A percentile compares a stretch with the other conserved stretches of the same genome.
phyloP scores from a whole-genome alignment of 1,140 invertebrate species.

The Platorchestia sp. region DNA sequence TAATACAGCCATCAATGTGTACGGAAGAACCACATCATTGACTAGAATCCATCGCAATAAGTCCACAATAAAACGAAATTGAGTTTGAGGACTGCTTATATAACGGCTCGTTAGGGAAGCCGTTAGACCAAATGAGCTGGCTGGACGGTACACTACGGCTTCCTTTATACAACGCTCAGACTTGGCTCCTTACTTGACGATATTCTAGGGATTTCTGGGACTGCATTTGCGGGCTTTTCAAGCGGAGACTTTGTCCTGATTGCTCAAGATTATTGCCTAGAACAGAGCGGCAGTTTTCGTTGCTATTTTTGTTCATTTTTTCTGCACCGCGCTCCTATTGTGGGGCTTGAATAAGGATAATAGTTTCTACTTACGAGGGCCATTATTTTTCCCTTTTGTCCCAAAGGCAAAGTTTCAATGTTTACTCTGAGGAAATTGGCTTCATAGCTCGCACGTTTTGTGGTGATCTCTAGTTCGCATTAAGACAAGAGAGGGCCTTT shows the following conservation, averaged over 20 bases:
- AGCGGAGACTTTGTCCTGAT: slow-evolving; percentile 5
- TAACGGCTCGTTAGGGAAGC: slow-evolving; percentile 50
- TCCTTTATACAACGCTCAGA: slow-evolving; percentile 15
- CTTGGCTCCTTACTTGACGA: neutral
- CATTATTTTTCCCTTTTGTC: neutral
- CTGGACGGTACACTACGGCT: slow-evolving; percentile 17
- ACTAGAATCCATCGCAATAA: slow-evolving; percentile 32
- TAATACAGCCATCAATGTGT: neutral
- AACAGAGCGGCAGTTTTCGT: neutral
- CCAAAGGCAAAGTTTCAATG: neutral
- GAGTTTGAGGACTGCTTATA: slow-evolving; percentile 48
- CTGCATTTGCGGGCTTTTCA: slow-evolving; percentile 19
- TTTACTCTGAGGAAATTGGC: too few relatives aligned
- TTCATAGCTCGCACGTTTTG: too few relatives aligned
- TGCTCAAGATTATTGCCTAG: slow-evolving; percentile 24
- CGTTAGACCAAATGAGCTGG: slow-evolving; percentile 48
- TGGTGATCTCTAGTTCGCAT: too few relatives aligned
- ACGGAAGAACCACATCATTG: slow-evolving; percentile 15
- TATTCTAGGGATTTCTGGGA: neutral
- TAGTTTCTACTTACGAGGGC: neutral
- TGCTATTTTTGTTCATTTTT: neutral
- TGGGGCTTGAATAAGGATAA: neutral
- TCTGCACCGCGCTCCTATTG: neutral
- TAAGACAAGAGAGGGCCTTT: too few relatives aligned
- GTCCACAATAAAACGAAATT: slow-evolving; percentile 53